These are phyloP conservation scores for Phyllotis vaccarum DNA, from an alignment of 2,797 vertebrate genomes.

Conservation along the genomic window DNA sequence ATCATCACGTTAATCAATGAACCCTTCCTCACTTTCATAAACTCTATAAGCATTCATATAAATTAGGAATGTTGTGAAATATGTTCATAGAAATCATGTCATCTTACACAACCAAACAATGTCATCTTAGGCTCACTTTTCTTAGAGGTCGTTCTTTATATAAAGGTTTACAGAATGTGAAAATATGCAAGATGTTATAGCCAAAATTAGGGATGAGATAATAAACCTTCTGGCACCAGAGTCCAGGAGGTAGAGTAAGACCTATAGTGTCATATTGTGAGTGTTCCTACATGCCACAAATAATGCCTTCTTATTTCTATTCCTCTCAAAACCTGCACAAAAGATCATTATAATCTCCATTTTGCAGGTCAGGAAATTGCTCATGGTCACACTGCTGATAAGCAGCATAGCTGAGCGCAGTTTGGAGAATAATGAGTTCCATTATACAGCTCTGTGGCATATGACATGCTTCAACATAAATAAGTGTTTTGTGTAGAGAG, in stretches of 20 bases:
- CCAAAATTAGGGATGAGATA: not conserved
- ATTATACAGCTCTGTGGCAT: slow-evolving; percentile 25
- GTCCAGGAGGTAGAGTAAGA: not conserved
- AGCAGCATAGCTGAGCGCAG: not conserved
- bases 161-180: not conserved
- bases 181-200: not conserved
- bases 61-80: not conserved
- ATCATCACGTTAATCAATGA: not conserved
- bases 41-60: not conserved
- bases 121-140: not conserved
- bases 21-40: not conserved
- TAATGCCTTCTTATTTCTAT: not conserved
- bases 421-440: not conserved
- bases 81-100: not conserved
- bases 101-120: not conserved
- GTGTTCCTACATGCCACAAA: not conserved
- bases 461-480: not conserved
- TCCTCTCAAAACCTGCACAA: slow-evolving; percentile 1
- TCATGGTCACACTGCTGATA: not conserved
- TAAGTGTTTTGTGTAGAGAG: not conserved
- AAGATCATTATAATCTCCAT: slow-evolving; percentile 47
- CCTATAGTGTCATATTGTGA: not conserved
- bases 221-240: not conserved
- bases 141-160: not conserved
- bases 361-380: slow-evolving; percentile 34